Base-by-base conservation (phyloP, 2,797 vertebrate genomes). In the Holocentrus rufus region DNA sequence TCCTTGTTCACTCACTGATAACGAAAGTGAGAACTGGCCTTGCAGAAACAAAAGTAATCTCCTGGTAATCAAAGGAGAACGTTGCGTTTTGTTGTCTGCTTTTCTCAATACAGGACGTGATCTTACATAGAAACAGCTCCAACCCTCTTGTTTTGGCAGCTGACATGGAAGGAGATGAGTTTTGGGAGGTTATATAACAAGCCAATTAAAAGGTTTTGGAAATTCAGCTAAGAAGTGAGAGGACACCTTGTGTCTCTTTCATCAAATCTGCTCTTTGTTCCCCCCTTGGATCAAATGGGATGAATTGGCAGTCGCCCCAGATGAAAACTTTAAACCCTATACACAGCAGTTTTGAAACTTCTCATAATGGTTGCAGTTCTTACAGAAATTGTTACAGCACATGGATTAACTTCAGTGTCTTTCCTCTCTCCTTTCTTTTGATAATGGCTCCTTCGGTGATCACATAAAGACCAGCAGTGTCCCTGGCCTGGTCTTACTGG, bases 261-360 rank as follows among this genome's bases (percentile, higher is more conserved):
- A 85, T 89, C 76, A 81, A 68, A 66, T 79, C 86, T 76, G 56
- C 60, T 76, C 72, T 88, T 85, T 86, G 82, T 82, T 87, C n/a
- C 77, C 62, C n/a, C n/a, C 25, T 68, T 4, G 65, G 62, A 84
- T 87, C 81, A 82, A 84, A 85, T 78, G 56, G 79, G 71, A 84
- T 85, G 69, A 87, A 76, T 62, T 85, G 82, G 85, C 78, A 1
- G 30, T 80, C 25, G 18, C 52, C 86, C 81, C 75, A 76, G 72
- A 80, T 70, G 66, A 75, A 73, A 82, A 86, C 69, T 79, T 79
- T 76, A 65, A 86, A 84, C 80, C 82, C 74, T 74, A 49, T 69
- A 65, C 76, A 76, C 76, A 72, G 84, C 77, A 86, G 79, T 87
- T 88, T 84, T 53, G 44, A 59, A 88, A 88, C 77, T 85, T 84